Base-by-base conservation (phyloP, 2,113 vertebrate genomes). In the Verasper variegatus region DNA sequence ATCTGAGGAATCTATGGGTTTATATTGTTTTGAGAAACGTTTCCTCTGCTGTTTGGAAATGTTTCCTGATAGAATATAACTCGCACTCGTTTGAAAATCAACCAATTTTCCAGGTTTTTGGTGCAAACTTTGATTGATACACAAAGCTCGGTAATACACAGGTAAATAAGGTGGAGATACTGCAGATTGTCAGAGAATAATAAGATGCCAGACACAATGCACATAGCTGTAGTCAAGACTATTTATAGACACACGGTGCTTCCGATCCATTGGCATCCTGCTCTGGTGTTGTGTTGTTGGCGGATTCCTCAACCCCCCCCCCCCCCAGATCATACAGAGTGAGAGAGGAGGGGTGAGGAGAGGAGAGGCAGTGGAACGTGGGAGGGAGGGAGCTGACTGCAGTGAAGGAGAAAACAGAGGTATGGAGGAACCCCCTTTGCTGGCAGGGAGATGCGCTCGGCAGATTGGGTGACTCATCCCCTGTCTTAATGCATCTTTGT, bases 381-480 rank as follows among this genome's bases (percentile, higher is more conserved):
- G n/a, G n/a, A 21, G 52, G 52, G 56, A 8, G 42, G 31, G 3
- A 57, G 11, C 42, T 80, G 17, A 51, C 47, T 51, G 56, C 71
- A 21, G 62, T 71, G 62, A 64, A 60, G 58, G 24, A 74, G 54
- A 31, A 87, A 64, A 66, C 12, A 56, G 77, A 89, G 82, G 85
- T 81, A 91, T 89, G 86, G 91, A 91, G 90, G 86, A 91, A 86
- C 84, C 92, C 92, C 91, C 90, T 87, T 89, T 55, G 56, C 85
- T 83, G 81, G 78, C 83, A 72, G 71, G 3, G 68, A 79, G 81
- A 83, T 84, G 51, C 82, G 76, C 75, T 73, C 20, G 2, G 68
- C 76, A 82, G 73, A 82, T 84, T 60, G 76, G 26, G 83, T 92
- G 89, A 92, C 78, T 93, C 89, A 92, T 90, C 68, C 57, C 70